Base-by-base conservation (phyloP, 2,888 invertebrate species). In the Venustoraphidia nigricollis region DNA sequence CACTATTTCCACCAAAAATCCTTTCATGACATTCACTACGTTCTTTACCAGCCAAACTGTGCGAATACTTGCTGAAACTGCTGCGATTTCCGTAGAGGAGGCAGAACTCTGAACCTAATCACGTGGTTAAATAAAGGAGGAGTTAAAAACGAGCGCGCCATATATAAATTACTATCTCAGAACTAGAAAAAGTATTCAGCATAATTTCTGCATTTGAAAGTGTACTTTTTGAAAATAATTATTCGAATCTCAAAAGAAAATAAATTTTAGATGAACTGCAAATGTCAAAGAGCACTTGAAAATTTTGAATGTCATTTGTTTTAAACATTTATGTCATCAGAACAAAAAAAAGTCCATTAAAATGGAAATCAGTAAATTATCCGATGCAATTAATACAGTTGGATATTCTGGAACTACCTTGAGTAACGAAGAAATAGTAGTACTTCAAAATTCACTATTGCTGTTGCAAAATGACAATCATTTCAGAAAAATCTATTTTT, bases 381-480 rank as follows among this genome's bases (percentile, higher is more conserved):
- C 72, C 53, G 66, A 73, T 39, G 70, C 66, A 53, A 59, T 75
- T 49, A 75, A 77, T 53, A 68, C 68, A 53, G 63, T 76, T 48
- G 74, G 74, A 37, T 69, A 72, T 46, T 78, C 77, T 52, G 91
- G 90, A 9, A 67, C 81, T 55, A 77, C 81, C 61, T 63, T 90
- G 34, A 79, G 77, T 43, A 75, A 76, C 4, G 89, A 92, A 67
- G 78, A 84, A 58, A 77, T 82, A 51, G 70, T 80, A 1, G 56
- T 83, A 48, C 67, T 91, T 10, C 79, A 85, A 60, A 87, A 85
- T 61, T 87, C 91, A 0, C 66, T 93, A 5, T 71, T 83, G 0
- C 67, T 88, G 48, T 69, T 92, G 38, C 83, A 91, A 66, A 79
- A 80, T 53, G 89, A 92, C 62, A 89, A 91, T 65, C 88, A 89